phyloP scores from a whole-genome alignment of 35 echinoderm and acorn worm species.

The Apostichopus parvimensis region DNA sequence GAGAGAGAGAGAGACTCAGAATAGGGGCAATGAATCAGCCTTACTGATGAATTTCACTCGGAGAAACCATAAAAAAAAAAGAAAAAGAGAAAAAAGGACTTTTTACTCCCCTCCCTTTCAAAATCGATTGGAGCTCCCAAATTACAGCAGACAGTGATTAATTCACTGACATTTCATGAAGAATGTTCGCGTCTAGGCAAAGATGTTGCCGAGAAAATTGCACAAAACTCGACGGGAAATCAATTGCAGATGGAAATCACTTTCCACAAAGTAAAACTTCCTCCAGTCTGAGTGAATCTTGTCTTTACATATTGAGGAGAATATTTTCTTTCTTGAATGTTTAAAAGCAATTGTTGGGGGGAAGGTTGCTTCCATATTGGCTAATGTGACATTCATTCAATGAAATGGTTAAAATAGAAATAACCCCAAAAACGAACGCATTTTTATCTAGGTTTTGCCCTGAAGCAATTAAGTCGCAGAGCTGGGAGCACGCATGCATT shows the following conservation, averaged over 20 bases:
- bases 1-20: neutral
- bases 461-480: no score
- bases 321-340: neutral
- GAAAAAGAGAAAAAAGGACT: neutral
- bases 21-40: neutral
- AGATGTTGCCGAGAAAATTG: conserved; percentile 11
- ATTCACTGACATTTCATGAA: conserved; percentile 20
- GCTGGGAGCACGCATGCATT: no score
- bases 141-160: conserved; percentile 26
- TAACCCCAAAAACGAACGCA: no score
- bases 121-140: conserved; percentile 20
- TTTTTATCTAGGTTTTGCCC: no score
- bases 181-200: neutral
- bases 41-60: neutral
- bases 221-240: conserved; percentile 18
- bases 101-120: neutral
- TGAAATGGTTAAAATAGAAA: neutral
- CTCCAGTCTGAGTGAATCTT: neutral
- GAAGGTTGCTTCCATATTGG: neutral
- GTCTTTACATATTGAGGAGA: neutral
- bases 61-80: no score
- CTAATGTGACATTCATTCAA: neutral
- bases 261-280: conserved; percentile 9
- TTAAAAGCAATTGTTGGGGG: neutral
- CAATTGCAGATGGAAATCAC: conserved; percentile 35